Evolutionary conservation across 2,113 vertebrate species (phyloP).

Genomic region (Columbina picui): DNA sequence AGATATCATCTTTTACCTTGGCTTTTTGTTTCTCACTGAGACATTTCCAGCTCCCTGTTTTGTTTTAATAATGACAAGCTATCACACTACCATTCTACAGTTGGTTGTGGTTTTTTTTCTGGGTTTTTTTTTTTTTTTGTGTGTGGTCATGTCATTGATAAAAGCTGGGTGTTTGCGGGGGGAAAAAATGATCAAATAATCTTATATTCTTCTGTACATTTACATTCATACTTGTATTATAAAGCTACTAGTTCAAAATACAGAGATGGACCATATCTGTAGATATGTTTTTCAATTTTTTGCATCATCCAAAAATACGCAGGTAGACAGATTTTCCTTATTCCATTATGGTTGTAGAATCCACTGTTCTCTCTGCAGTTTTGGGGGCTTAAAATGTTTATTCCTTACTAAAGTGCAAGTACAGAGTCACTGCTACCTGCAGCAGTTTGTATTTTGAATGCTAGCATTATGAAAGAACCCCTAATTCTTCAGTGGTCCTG

Average conservation of each 20-base stretch:
- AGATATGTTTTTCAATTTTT: background rate
- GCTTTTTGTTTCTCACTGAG: background rate
- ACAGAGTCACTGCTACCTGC: background rate
- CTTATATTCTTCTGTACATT: background rate
- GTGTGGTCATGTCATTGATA: background rate
- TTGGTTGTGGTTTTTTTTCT: too few relatives aligned
- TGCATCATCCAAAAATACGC: background rate
- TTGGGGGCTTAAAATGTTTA: accelerated
- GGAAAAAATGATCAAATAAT: background rate
- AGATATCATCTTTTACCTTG: background rate
- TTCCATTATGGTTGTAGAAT: background rate
- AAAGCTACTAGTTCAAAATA: background rate
- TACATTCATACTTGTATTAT: background rate
- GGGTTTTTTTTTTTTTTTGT: background rate
- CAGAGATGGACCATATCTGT: background rate
- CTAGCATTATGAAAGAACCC: background rate
- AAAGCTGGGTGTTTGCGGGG: background rate
- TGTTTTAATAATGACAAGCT: background rate
- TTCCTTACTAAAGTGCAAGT: background rate
- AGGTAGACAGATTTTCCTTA: background rate
- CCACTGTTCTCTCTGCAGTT: background rate
- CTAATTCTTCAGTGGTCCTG: background rate
- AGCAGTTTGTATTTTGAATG: background rate
- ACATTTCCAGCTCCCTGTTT: background rate
- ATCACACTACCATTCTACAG: background rate